Conservation (phyloP, 1,140 invertebrate species). For the Trichogramma pretiosum region DNA sequence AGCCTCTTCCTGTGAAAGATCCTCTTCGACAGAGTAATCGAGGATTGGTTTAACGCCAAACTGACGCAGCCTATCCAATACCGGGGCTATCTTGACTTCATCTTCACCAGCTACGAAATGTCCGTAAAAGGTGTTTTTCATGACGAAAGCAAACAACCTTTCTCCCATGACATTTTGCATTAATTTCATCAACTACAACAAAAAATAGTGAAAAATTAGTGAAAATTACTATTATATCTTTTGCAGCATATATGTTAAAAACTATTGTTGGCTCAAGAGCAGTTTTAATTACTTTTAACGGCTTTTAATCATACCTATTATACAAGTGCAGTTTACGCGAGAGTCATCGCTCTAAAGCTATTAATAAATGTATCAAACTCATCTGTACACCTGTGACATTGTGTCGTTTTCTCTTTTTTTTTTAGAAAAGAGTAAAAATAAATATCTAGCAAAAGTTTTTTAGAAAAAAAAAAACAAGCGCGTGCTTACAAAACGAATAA, state of each 20-base stretch:
- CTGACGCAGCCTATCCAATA: slow-evolving; percentile 70
- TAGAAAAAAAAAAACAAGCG: too few species aligned
- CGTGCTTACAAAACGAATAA: too few species aligned
- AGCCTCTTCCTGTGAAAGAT: slow-evolving; percentile 83
- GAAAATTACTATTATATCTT: too few species aligned
- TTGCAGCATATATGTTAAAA: background rate
- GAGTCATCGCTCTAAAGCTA: slow-evolving; percentile 11
- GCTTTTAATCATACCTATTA: too few species aligned
- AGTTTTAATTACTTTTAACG: background rate
- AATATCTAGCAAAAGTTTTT: too few species aligned
- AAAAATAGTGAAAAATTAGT: slow-evolving; percentile 20
- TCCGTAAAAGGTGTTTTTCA: slow-evolving; percentile 95
- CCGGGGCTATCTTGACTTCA: slow-evolving; percentile 76
- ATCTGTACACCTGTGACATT: too few species aligned
- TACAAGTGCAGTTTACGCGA: too few species aligned
- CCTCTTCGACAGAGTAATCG: slow-evolving; percentile 97
- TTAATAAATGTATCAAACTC: slow-evolving; percentile 3
- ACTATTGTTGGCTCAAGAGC: slow-evolving; percentile 1
- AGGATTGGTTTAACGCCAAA: slow-evolving; percentile 98
- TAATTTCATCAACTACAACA: slow-evolving; percentile 79
- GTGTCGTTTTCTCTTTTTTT: too few species aligned
- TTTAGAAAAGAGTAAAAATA: too few species aligned
- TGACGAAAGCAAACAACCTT: slow-evolving; percentile 72
- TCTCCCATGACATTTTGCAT: slow-evolving; percentile 74
- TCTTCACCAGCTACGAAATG: slow-evolving; percentile 97